phyloP scores from a whole-genome alignment of 92 coral and sea anemone genomes.

The Hydrozoanthus gracilis region DNA sequence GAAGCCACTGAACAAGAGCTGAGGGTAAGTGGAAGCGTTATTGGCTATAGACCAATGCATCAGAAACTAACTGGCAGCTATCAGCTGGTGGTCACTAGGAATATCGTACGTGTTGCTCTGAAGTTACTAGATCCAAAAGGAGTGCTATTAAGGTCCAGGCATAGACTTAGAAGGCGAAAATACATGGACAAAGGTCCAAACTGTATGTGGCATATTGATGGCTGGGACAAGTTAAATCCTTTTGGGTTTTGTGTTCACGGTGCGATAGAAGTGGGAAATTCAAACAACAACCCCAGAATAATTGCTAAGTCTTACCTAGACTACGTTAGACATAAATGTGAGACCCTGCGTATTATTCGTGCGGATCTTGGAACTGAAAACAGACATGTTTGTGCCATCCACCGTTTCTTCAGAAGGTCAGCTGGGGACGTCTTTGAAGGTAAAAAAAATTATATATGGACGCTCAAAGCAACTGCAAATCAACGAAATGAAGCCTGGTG shows the following conservation, averaged over 20 bases:
- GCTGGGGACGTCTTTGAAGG: conserved; percentile 54
- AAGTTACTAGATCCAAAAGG: not conserved
- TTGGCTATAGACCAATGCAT: not conserved
- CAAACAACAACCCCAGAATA: conserved; percentile 38
- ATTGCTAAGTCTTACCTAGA: conserved; percentile 37
- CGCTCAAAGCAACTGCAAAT: conserved; percentile 46
- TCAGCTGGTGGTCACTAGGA: not conserved
- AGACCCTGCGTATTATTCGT: conserved; percentile 50
- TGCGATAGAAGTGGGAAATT: conserved; percentile 32
- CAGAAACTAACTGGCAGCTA: not conserved
- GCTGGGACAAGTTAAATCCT: conserved; percentile 17
- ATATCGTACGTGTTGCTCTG: not conserved
- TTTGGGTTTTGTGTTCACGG: conserved; percentile 42
- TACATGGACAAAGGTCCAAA: conserved; percentile 13
- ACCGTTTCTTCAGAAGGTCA: conserved; percentile 64
- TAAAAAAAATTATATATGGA: conserved; percentile 52
- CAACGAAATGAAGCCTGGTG: conserved; percentile 74
- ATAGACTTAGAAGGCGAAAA: not conserved
- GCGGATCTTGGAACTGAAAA: conserved; percentile 59
- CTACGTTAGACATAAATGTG: conserved; percentile 43
- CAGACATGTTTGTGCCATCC: conserved; percentile 51
- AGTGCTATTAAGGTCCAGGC: not conserved
- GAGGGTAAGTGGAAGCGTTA: not conserved
- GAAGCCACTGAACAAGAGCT: not conserved
- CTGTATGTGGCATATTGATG: conserved; percentile 25